Evolutionary conservation across 1,140 invertebrate species (phyloP).

Genomic region (Drosophila grimshawi): DNA sequence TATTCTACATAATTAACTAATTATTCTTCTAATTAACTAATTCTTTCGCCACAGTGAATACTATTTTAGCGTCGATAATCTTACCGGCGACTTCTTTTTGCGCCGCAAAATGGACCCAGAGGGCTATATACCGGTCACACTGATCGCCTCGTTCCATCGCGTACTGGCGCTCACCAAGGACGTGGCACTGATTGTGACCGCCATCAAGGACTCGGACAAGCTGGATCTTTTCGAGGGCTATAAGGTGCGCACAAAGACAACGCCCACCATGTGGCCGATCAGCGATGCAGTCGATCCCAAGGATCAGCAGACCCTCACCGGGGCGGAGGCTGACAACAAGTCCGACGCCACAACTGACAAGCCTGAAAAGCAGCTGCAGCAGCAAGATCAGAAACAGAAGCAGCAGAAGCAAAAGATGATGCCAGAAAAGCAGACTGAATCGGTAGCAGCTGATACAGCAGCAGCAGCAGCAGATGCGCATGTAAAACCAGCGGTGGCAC

Average conservation of each 20-base stretch:
- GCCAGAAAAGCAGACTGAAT: conserved; percentile 56
- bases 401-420: conserved; percentile 13
- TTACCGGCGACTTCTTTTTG: conserved; percentile 97
- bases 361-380: background rate
- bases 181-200: conserved; percentile 91
- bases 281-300: conserved; percentile 85
- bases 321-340: conserved; percentile 5
- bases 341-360: background rate
- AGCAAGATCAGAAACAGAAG: conserved; percentile 7
- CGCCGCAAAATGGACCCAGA: conserved; percentile 97
- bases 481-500: conserved; percentile 2
- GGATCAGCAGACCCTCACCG: conserved; percentile 44
- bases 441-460: conserved; percentile 57
- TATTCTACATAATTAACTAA: conserved; percentile 1
- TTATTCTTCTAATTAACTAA: conserved; percentile 6
- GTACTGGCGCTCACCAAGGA: conserved; percentile 95
- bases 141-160: conserved; percentile 98
- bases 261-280: conserved; percentile 95
- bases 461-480: conserved; percentile 28
- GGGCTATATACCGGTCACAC: conserved; percentile 95
- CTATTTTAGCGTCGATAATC: conserved; percentile 99
- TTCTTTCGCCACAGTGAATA: conserved; percentile 92
- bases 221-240: conserved; percentile 92
- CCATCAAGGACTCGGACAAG: conserved; percentile 92
- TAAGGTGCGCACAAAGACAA: conserved; percentile 92